Percentiles rank a stretch among this genome's conserved stretches.
phyloP scores from a whole-genome alignment of 2,113 vertebrate genomes.

The Campylorhamphus procurvoides region DNA sequence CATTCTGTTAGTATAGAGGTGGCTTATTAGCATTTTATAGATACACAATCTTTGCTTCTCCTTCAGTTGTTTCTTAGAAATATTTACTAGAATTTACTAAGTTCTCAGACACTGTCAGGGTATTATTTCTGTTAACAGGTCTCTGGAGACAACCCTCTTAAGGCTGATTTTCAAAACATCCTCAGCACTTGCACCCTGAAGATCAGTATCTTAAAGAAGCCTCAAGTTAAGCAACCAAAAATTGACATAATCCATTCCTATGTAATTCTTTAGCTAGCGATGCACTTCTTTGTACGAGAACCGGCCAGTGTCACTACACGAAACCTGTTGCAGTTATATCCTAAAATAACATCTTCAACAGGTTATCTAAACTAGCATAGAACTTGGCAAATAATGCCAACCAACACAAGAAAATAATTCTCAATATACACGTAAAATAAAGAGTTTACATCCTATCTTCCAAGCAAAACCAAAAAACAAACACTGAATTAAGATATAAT shows the following conservation, averaged over 20 bases:
- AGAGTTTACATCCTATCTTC: background rate
- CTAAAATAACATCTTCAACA: background rate
- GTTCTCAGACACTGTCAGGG: background rate
- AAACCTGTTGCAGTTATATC: background rate
- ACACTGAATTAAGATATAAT: background rate
- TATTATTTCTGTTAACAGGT: background rate
- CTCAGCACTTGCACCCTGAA: background rate
- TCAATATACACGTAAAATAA: background rate
- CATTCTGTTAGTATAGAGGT: background rate
- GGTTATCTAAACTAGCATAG: background rate
- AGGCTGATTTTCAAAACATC: background rate
- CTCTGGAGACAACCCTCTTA: background rate
- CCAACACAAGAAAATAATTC: background rate
- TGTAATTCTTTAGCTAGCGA: background rate
- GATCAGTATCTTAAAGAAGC: background rate
- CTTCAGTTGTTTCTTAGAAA: background rate
- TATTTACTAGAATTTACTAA: background rate
- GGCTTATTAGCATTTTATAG: background rate
- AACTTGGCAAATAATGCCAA: background rate
- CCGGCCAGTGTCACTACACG: background rate
- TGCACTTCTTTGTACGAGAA: background rate
- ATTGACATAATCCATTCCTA: background rate
- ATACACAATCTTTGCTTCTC: background rate
- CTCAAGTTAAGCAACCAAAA: background rate
- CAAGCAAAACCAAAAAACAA: background rate